Conservation (phyloP, 2,797 vertebrate genomes). For the Miichthys miiuy region DNA sequence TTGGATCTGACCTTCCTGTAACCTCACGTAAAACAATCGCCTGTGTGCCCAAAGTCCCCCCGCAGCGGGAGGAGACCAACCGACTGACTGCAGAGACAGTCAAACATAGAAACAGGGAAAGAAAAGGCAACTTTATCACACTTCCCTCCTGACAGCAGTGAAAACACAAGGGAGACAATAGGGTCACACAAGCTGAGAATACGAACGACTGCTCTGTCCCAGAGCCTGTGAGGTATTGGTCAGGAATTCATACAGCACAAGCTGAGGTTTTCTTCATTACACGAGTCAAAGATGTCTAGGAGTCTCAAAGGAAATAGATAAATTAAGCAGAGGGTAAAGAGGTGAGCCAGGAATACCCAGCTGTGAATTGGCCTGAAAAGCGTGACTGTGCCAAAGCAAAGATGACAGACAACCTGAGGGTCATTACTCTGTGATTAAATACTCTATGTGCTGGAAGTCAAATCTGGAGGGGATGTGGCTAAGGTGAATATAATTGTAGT, state of each 20-base stretch:
- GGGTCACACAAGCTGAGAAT: constrained; percentile 56
- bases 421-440: constrained; percentile 70
- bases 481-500: constrained; percentile 9
- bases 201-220: constrained; percentile 41
- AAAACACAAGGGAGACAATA: constrained; percentile 69
- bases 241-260: neutral
- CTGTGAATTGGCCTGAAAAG: constrained; percentile 68
- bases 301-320: constrained; percentile 55
- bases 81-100: constrained; percentile 36
- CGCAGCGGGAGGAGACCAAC: constrained; percentile 55
- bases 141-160: constrained; percentile 71
- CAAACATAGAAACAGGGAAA: constrained; percentile 70
- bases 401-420: constrained; percentile 68
- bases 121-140: constrained; percentile 75
- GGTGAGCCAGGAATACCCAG: constrained; percentile 71
- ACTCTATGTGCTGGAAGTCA: constrained; percentile 56
- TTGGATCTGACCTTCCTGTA: constrained; percentile 87
- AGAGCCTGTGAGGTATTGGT: constrained; percentile 19
- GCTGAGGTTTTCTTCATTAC: constrained; percentile 31
- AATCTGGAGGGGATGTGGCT: constrained; percentile 33
- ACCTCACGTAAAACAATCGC: constrained; percentile 85
- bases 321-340: constrained; percentile 67
- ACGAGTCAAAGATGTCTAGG: constrained; percentile 36
- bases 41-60: constrained; percentile 50
- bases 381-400: constrained; percentile 49